Base-by-base conservation (phyloP, 1,140 invertebrate genomes). In the Pseudoatta argentina region DNA sequence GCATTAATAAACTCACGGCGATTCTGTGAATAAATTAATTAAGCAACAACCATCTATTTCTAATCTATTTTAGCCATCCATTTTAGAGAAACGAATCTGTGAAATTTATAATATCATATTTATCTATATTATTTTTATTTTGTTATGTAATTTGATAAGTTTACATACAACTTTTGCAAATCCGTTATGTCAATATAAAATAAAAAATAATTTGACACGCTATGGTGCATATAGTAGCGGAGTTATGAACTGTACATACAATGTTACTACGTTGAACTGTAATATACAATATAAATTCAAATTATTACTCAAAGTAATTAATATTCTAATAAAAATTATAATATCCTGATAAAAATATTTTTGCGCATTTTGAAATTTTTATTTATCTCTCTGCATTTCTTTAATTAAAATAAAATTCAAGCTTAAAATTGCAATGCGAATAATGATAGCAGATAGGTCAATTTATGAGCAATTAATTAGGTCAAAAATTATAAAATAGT, bases 131-230 rank as follows among this genome's bases (percentile, higher is more conserved):
- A 69, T 16, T 48, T 69, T n/a, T 39, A 66, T 39, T 44, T 44
- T 48, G 10, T 69, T 44, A 44, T 44, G 0, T 2, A 51, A 27
- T 16, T 21, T 53, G 44, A 71, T 71, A 72, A 12, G 48, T 12
- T 66, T 39, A 71, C 7, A 51, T 51, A 30, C n/a, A 72, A 72
- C n/a, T 53, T 55, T 55, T 7, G 1, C 21, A 55, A 14, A 72
- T 55, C 5, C 4, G 27, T 53, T 71, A 27, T 16, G 3, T 5
- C 24, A 53, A 27, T 30, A 51, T 53, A 55, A 69, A 51, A 30
- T 30, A 72, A 72, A 30, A 51, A 12, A 51, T 51, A 71, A 72
- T 30, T 72, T 30, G 3, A 72, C 24, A 53, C 24, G 18, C 53
- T 12, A 53, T 27, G 48, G 30, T 51, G 18, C 30, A 3, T 6